Percentiles rank a stretch among this genome's conserved stretches.
These are phyloP conservation scores for Sebastes elongatus DNA, from an alignment of 2,797 vertebrate genomes.

Conservation along the genomic window DNA sequence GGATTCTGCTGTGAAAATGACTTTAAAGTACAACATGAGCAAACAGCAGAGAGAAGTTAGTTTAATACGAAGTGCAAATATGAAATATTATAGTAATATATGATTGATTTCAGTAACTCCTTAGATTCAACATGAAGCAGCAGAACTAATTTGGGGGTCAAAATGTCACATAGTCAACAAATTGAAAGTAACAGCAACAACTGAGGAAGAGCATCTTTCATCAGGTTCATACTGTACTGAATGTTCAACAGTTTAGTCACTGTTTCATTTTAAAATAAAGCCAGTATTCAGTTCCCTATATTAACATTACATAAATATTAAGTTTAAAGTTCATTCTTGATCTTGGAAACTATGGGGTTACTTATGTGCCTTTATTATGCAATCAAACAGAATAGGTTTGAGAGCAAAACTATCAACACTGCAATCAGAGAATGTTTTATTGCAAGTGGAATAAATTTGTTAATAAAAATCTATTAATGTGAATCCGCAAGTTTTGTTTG, in stretches of 20 bases:
- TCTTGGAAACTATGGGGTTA: neutral
- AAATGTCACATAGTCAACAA: neutral
- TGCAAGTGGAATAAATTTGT: too few relatives aligned
- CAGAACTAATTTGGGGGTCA: neutral
- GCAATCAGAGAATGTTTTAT: too few relatives aligned
- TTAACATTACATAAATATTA: neutral
- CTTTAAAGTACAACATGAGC: neutral
- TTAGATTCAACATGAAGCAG: accelerated
- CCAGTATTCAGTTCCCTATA: neutral
- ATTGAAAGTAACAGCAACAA: neutral
- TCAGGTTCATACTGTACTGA: neutral
- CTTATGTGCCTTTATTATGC: too few relatives aligned
- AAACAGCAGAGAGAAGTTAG: neutral
- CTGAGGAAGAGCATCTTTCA: neutral
- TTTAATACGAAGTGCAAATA: neutral
- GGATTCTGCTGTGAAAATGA: neutral
- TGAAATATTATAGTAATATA: too few relatives aligned
- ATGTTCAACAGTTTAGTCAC: neutral
- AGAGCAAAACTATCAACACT: too few relatives aligned
- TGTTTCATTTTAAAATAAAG: neutral
- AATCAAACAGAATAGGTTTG: too few relatives aligned
- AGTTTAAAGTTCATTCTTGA: neutral
- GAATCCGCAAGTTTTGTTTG: too few relatives aligned
- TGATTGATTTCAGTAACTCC: neutral
- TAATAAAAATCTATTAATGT: too few relatives aligned